Evolutionary conservation across 2,113 vertebrate genomes (phyloP), one percentile per base, ranked within the genome.

Genomic region (Acanthochromis polyacanthus): DNA sequence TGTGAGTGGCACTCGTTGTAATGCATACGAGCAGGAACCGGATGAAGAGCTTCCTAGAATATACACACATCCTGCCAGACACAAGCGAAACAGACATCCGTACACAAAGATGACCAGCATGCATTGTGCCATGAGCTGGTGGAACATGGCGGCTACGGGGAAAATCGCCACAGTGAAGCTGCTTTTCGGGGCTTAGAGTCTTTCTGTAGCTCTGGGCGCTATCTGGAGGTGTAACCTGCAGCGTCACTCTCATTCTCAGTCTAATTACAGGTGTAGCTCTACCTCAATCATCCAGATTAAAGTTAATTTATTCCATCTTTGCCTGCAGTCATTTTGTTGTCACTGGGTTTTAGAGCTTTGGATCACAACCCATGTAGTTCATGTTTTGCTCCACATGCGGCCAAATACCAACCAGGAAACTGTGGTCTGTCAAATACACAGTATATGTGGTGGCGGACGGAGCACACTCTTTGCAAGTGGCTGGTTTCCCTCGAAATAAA

Each of bases 1-100:
- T 81, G 76, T 94, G 93, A 94, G 88, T 94, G 95, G 84, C 93
- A 93, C 81, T 86, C 65, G 71, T 82, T 79, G 87, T 92, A 94
- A 94, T 93, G 80, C 92, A 84, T 79, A 85, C 32, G 36, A 94
- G 78, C 93, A 94, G 93, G 77, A 84, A 71, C 32, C 38, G 64
- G 89, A 90, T 70, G 50, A 82, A 84, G 83, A 30, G 68, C 65
- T 92, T 92, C 89, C 89, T 78, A 22, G 78, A 87, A 86, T 84
- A 89, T 73, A 92, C 70, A 92, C 82, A 75, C 82, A 72, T 83
- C 78, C 81, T 60, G 59, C 81, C 62, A 82, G 87, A 86, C 82
- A 28, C 82, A 88, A 94, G 89, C 22, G 71, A 86, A 92, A 89
- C 86, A 20, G 87, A 92, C 90, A 91, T 89, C 83, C 62, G 43